These are phyloP conservation scores for Lutjanus erythropterus DNA, from an alignment of 2,113 vertebrate species.

Conservation along the genomic window DNA sequence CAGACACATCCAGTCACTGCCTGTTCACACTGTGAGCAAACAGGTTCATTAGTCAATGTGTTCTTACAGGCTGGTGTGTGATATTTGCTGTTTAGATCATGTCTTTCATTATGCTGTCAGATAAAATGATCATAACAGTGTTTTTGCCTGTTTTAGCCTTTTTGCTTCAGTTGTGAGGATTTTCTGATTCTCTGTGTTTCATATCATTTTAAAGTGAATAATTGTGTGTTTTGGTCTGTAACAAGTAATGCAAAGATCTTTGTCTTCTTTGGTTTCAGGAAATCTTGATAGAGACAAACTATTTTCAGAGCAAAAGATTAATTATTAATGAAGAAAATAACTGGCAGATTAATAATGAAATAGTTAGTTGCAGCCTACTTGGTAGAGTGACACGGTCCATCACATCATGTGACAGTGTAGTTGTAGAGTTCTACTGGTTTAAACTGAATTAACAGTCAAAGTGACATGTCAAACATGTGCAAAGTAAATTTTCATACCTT, in stretches of 20 bases:
- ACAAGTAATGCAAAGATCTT: not conserved
- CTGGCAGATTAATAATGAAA: not conserved
- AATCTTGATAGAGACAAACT: too few relatives aligned
- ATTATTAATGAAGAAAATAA: too few relatives aligned
- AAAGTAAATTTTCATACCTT: not conserved
- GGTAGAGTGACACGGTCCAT: too few relatives aligned
- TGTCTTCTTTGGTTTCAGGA: too few relatives aligned
- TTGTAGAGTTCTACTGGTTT: not conserved
- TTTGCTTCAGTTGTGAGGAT: not conserved
- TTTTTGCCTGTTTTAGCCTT: not conserved
- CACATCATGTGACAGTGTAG: not conserved
- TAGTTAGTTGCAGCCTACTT: too few relatives aligned
- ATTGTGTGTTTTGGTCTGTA: not conserved
- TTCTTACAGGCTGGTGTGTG: not conserved
- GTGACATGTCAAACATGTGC: not conserved
- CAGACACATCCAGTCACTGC: not conserved
- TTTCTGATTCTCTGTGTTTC: not conserved
- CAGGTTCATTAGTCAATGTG: too few relatives aligned
- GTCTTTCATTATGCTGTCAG: not conserved
- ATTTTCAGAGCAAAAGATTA: not conserved
- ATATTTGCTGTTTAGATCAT: too few relatives aligned
- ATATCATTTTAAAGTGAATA: not conserved
- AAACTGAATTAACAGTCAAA: not conserved
- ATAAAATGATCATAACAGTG: not conserved
- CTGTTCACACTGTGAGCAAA: constrained; percentile 2